These are phyloP conservation scores for Ailuropoda melanoleuca DNA, from an alignment of 2,113 vertebrate species.

Conservation along the genomic window DNA sequence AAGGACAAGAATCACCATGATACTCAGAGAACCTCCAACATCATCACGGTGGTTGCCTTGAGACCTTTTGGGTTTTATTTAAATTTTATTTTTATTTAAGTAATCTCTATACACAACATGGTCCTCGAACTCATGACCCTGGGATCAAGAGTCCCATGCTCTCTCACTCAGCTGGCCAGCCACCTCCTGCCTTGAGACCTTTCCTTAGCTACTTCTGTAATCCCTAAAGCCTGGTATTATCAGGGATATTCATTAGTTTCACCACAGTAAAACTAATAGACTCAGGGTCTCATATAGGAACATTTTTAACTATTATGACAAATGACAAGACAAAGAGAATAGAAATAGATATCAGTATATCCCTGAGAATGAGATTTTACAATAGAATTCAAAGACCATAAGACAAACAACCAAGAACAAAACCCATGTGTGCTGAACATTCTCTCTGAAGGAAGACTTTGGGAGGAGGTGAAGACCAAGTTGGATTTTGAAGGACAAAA, in stretches of 20 bases:
- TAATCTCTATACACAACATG: background rate
- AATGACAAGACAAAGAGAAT: background rate
- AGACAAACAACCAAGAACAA: background rate
- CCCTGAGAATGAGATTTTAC: background rate
- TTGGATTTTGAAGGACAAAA: background rate
- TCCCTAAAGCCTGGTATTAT: background rate
- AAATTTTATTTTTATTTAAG: background rate
- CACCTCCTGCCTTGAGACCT: background rate
- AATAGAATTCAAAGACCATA: background rate
- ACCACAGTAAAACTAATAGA: background rate
- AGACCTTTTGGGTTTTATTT: background rate
- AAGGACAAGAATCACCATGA: background rate
- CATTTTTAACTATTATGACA: background rate
- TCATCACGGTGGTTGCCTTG: background rate
- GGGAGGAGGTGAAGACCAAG: background rate
- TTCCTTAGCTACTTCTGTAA: background rate
- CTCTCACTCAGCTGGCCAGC: background rate
- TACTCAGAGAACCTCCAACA: background rate
- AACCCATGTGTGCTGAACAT: too few species aligned
- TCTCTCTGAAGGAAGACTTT: background rate
- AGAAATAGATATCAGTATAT: background rate
- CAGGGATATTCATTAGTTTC: background rate
- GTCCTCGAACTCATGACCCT: too few species aligned
- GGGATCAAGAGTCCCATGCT: background rate
- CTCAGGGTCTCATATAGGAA: background rate